These are phyloP conservation scores for Oceanodroma tethys DNA, from an alignment of 2,113 vertebrate genomes.

Conservation along the genomic window DNA sequence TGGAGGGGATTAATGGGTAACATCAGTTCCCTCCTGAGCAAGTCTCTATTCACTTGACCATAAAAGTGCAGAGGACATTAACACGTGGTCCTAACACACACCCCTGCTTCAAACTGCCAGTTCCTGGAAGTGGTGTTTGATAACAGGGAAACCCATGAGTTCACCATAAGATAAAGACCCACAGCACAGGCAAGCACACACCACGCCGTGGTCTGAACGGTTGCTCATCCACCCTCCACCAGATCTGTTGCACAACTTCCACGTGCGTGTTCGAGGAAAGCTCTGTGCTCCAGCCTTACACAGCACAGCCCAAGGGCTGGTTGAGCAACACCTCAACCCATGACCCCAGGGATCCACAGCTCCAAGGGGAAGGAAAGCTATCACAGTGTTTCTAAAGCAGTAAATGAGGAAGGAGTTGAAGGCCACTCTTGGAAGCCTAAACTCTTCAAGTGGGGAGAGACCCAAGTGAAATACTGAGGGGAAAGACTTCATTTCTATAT, in stretches of 20 bases:
- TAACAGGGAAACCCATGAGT: not conserved
- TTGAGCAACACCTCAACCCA: not conserved
- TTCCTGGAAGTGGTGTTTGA: not conserved
- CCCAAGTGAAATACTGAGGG: not conserved
- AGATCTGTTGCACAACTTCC: not conserved
- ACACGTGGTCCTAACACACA: rapidly evolving
- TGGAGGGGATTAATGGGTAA: not conserved
- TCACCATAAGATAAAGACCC: not conserved
- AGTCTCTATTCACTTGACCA: not conserved
- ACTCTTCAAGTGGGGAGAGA: not conserved
- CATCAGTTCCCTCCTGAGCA: not conserved
- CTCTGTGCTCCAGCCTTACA: not conserved
- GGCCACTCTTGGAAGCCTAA: not conserved
- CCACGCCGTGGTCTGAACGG: not conserved
- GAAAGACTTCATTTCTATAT: not conserved
- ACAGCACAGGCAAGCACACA: not conserved
- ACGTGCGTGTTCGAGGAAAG: rapidly evolving
- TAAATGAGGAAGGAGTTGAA: not conserved
- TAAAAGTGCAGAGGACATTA: not conserved
- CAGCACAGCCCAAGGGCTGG: not conserved
- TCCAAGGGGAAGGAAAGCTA: not conserved
- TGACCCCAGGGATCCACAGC: not conserved
- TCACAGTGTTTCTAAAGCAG: not conserved
- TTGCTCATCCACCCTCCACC: not conserved
- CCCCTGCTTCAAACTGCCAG: not conserved